Evolutionary conservation across 2,113 vertebrate genomes (phyloP).

Genomic region (human): GRCh38 chr15:88385001-88385500

Average conservation of each 20-base stretch:
- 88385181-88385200: background rate
- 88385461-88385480: background rate
- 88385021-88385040: background rate
- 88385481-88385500: background rate
- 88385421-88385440: fast-evolving
- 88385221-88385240: background rate
- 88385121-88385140: background rate
- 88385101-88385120: fast-evolving
- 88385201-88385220: background rate
- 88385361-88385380: background rate
- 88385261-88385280: background rate
- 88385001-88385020: background rate
- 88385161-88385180: background rate
- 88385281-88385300: conserved; percentile 9
- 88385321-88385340: background rate
- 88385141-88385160: background rate
- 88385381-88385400: background rate
- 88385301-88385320: conserved; percentile 27
- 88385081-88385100: background rate
- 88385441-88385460: background rate
- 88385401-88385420: background rate
- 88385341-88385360: background rate
- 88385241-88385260: conserved; percentile 51
- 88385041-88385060: background rate
- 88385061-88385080: background rate